Conservation (phyloP, 2,113 vertebrate genomes). For the Cheilinus undulatus region DNA sequence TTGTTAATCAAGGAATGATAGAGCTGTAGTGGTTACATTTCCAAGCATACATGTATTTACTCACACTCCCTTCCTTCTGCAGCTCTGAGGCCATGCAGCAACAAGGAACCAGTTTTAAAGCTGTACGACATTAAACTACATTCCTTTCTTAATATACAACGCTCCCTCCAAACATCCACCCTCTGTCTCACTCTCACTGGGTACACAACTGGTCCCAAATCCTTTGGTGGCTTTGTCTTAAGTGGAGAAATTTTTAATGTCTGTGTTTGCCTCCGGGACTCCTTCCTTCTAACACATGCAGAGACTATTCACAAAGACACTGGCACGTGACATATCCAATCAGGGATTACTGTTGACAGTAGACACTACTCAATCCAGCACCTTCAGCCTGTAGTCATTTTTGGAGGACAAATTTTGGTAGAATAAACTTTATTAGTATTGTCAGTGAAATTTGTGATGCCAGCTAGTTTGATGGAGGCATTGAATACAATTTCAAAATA, state of each 20-base stretch:
- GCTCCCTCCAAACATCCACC: slow-evolving; percentile 5
- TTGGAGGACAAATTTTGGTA: not conserved
- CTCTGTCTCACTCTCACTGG: not conserved
- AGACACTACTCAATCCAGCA: slow-evolving; percentile 7
- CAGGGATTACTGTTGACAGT: slow-evolving; percentile 2
- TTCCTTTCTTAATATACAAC: not conserved
- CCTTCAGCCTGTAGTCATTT: slow-evolving; percentile 1
- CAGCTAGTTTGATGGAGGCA: not conserved
- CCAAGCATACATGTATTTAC: slow-evolving; percentile 32
- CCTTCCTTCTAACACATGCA: slow-evolving; percentile 36
- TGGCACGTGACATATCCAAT: slow-evolving; percentile 7
- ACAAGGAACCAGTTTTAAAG: slow-evolving; percentile 41
- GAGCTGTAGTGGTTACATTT: slow-evolving; percentile 28
- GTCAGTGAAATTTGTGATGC: not conserved
- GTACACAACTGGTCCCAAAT: slow-evolving; percentile 53
- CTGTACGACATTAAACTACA: too few species aligned
- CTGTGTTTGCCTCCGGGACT: slow-evolving; percentile 22
- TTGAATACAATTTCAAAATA: not conserved
- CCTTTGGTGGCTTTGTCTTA: slow-evolving; percentile 31
- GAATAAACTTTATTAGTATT: not conserved
- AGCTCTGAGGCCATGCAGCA: slow-evolving; percentile 49
- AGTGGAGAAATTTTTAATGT: slow-evolving; percentile 11
- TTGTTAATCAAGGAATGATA: slow-evolving; percentile 37
- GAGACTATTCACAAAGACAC: slow-evolving; percentile 24
- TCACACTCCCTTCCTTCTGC: slow-evolving; percentile 46